Evolutionary conservation across 2,113 vertebrate species (phyloP).

Genomic region (Hydropotes inermis): DNA sequence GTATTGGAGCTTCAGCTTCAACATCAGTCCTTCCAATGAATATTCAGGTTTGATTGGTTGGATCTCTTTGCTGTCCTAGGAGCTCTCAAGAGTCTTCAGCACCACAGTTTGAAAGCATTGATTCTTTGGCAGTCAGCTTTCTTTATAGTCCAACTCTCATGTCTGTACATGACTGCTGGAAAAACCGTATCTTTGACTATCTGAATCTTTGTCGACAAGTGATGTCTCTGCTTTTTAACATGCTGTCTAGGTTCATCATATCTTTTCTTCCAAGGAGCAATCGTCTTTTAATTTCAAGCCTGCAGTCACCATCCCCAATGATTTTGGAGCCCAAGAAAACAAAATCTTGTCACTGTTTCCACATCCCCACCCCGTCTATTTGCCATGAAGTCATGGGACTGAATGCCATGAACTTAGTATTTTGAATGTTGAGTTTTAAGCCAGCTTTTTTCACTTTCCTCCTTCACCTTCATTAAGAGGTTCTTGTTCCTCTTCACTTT

Average conservation of each 20-base stretch:
- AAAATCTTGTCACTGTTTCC: neutral
- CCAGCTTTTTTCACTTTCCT: neutral
- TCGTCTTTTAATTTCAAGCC: neutral
- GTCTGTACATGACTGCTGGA: neutral
- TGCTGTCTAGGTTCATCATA: neutral
- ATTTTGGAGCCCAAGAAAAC: neutral
- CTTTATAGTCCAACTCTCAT: neutral
- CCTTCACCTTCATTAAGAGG: neutral
- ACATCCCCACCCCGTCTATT: fast-evolving
- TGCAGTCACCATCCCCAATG: neutral
- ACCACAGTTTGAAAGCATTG: too few species aligned
- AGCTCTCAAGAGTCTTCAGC: neutral
- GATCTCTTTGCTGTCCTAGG: neutral
- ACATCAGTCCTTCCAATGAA: neutral
- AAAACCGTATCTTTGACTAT: neutral
- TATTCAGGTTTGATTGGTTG: neutral
- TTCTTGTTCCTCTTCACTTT: neutral
- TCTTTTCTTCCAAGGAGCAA: neutral
- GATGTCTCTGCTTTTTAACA: neutral
- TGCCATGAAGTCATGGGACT: neutral
- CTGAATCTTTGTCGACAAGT: neutral
- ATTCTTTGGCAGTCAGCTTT: neutral
- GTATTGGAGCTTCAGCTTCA: neutral
- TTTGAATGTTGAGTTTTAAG: neutral
- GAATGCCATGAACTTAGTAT: neutral